phyloP scores from a whole-genome alignment of 2,797 vertebrate species.

The Danionella dracula region DNA sequence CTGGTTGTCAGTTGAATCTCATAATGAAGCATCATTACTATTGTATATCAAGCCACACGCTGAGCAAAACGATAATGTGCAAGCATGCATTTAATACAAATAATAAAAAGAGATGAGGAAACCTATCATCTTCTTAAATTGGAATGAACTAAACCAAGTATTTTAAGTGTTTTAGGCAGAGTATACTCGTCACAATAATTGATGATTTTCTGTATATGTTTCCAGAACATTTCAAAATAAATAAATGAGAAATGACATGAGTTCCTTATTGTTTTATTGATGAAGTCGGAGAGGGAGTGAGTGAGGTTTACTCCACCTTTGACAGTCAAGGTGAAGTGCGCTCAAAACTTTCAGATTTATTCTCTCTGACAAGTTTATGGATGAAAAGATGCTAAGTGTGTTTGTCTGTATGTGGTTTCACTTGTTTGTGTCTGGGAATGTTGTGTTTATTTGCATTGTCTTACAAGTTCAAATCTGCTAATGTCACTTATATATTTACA shows the following conservation, averaged over 20 bases:
- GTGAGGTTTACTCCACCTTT: background rate
- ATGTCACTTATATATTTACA: too few species aligned
- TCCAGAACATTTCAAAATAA: too few species aligned
- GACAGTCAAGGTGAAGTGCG: constrained; percentile 19
- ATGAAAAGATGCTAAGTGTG: background rate
- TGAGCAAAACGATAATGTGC: background rate
- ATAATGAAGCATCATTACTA: background rate
- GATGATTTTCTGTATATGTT: background rate
- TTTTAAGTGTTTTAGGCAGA: background rate
- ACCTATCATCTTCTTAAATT: background rate
- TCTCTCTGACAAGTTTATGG: constrained; percentile 14
- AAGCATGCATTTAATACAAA: background rate
- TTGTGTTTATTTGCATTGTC: background rate
- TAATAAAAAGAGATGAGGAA: background rate
- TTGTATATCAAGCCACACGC: constrained; percentile 19
- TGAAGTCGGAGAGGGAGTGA: background rate
- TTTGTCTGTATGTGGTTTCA: background rate
- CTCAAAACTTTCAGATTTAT: constrained; percentile 21
- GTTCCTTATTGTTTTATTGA: background rate
- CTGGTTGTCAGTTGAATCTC: background rate
- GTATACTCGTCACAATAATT: too few species aligned
- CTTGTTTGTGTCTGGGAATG: background rate
- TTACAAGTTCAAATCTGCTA: background rate
- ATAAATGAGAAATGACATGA: background rate
- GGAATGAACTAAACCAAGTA: background rate